These are phyloP conservation scores for Melanerpes aurifrons DNA, from an alignment of 2,113 vertebrate species.

Conservation along the genomic window DNA sequence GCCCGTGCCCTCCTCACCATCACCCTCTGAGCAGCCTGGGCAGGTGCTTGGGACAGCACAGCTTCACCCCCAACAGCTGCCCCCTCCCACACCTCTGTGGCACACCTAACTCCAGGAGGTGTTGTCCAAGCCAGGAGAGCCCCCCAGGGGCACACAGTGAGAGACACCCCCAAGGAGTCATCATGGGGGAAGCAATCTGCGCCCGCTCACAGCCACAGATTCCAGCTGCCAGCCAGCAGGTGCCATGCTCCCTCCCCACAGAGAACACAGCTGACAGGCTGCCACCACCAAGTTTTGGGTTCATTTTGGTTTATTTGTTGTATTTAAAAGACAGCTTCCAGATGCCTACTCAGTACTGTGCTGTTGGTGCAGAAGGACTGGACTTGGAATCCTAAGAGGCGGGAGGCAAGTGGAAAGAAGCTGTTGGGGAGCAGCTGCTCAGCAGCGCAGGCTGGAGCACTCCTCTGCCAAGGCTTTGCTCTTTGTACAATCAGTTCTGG, in stretches of 20 bases:
- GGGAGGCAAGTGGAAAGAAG: constrained; percentile 29
- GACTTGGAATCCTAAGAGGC: constrained; percentile 42
- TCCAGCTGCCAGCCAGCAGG: background rate
- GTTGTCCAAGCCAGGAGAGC: background rate
- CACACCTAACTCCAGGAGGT: background rate
- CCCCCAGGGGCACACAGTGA: background rate
- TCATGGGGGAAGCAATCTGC: background rate
- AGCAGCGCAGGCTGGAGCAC: constrained; percentile 49
- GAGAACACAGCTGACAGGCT: background rate
- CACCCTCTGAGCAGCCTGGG: rapidly evolving
- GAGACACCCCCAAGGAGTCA: background rate
- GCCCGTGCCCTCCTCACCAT: background rate
- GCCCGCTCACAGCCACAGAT: background rate
- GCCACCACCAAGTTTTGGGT: background rate
- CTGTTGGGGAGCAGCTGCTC: constrained; percentile 26
- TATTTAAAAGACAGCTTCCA: constrained; percentile 53
- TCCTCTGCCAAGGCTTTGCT: constrained; percentile 51
- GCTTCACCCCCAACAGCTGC: too few relatives aligned
- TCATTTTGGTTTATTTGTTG: background rate
- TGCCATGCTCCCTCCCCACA: background rate
- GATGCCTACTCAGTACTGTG: constrained; percentile 2
- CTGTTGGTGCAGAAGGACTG: constrained; percentile 25
- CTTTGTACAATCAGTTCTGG: constrained; percentile 50
- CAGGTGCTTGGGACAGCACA: background rate
- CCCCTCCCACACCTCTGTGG: rapidly evolving